phyloP scores from a whole-genome alignment of 2,888 invertebrate species.

The Xanthia icteritia region DNA sequence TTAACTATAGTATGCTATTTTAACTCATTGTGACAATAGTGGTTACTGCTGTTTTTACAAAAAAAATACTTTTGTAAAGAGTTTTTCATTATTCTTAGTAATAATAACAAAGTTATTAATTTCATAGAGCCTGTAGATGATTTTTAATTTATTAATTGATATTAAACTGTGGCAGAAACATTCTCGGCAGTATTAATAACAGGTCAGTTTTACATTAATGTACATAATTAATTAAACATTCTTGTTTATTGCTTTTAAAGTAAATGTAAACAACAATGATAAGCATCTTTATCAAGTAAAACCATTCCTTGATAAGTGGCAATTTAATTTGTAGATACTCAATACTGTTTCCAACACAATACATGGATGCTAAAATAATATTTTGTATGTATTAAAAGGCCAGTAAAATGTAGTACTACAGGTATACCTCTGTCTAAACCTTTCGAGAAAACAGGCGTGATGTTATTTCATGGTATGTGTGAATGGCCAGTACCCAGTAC shows the following conservation, averaged over 20 bases:
- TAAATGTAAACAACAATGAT: slow-evolving; percentile 23
- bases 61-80: background rate
- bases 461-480: background rate
- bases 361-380: background rate
- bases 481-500: no score
- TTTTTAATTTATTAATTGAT: background rate
- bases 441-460: no score
- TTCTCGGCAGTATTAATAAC: background rate
- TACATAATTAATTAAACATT: slow-evolving; percentile 12
- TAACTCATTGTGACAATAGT: slow-evolving; percentile 2
- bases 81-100: background rate
- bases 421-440: background rate
- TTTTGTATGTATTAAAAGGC: background rate
- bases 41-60: no score
- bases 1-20: background rate
- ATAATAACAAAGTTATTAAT: background rate
- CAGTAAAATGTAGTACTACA: background rate
- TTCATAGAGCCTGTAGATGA: background rate
- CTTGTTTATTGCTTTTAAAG: slow-evolving; percentile 11
- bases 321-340: background rate
- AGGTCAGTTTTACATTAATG: background rate
- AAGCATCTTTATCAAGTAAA: slow-evolving; percentile 21
- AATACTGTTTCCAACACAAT: background rate
- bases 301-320: background rate
- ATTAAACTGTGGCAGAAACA: background rate